Evolutionary conservation across 1,140 invertebrate genomes (phyloP), one percentile per base, ranked within the genome.

Genomic region (Trissolcus basalis): DNA sequence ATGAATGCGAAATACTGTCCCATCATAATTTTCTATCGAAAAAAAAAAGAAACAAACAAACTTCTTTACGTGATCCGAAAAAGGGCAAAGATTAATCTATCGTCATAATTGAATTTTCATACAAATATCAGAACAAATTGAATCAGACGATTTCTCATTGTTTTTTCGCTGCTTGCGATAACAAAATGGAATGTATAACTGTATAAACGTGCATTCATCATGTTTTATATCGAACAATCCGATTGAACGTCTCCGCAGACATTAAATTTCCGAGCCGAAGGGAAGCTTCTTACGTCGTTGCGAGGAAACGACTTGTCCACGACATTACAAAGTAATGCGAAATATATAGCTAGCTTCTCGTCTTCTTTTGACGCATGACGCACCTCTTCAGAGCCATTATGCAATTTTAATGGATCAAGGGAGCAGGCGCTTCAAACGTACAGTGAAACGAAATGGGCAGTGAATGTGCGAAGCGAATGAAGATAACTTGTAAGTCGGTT

Each of bases 401-500:
- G 79, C 79, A 80, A 85, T 85, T 85, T 85, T 86, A 86, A 86
- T 85, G 77, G 82, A 63, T 12, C 12, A 11, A 4, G 11, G 6
- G 12, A 43, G 11, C 65, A 67, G 14, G 47, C 19, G 33, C 5
- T 35, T n/a, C 5, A 10, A 83, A 82, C 79, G 68, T 58, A 47
- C 64, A 60, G 73, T 64, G 68, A 85, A 83, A 83, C 80, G 78
- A 81, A 85, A 77, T 78, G 80, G 67, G 69, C 64, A 74, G 67
- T 56, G 85, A 86, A 82, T 85, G 85, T 81, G 80, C 81, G 74
- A 80, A 54, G 71, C 76, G 19, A 27, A 27, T 27, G n/a, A n/a
- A 86, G 86, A 87, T 87, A 87, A 83, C 83, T 83, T 86, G 83
- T 85, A 86, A 86, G 85, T 82, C 82, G 79, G 79, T 84, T 79